Evolutionary conservation across 1,140 invertebrate genomes (phyloP).

Genomic region (Drosophila littoralis): DNA sequence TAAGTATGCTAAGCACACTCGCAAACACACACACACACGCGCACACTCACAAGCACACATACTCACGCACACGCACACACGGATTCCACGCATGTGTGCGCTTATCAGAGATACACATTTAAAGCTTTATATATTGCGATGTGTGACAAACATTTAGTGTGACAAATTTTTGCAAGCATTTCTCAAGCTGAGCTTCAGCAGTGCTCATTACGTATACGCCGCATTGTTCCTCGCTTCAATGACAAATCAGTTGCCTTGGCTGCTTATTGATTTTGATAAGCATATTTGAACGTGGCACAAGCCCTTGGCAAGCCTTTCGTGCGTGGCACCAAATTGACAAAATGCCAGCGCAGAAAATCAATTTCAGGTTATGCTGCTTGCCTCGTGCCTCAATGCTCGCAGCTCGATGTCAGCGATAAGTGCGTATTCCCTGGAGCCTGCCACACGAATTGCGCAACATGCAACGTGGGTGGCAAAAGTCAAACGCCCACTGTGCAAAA

Average conservation of each 20-base stretch:
- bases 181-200: constrained; percentile 3
- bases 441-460: constrained; percentile 52
- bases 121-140: constrained; percentile 22
- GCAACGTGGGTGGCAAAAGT: constrained; percentile 52
- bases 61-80: too few species aligned
- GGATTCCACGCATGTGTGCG: background rate
- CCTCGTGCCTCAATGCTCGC: background rate
- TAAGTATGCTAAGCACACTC: constrained; percentile 59
- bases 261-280: constrained; percentile 52
- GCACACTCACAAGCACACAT: constrained; percentile 11
- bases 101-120: background rate
- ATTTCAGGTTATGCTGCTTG: constrained; percentile 31
- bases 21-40: background rate
- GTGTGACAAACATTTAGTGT: constrained; percentile 33
- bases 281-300: background rate
- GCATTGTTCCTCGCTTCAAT: constrained; percentile 11
- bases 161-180: constrained; percentile 2
- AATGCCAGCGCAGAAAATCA: constrained; percentile 37
- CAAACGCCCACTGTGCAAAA: constrained; percentile 33
- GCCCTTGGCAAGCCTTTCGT: constrained; percentile 48
- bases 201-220: constrained; percentile 65
- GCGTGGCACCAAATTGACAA: constrained; percentile 16
- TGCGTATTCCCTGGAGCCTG: constrained; percentile 42
- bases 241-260: constrained; percentile 11
- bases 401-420: constrained; percentile 16